Percentiles rank a stretch among this genome's conserved stretches.
These are phyloP conservation scores for Serranus cabrilla DNA, from an alignment of 2,797 vertebrate genomes.

Conservation along the genomic window DNA sequence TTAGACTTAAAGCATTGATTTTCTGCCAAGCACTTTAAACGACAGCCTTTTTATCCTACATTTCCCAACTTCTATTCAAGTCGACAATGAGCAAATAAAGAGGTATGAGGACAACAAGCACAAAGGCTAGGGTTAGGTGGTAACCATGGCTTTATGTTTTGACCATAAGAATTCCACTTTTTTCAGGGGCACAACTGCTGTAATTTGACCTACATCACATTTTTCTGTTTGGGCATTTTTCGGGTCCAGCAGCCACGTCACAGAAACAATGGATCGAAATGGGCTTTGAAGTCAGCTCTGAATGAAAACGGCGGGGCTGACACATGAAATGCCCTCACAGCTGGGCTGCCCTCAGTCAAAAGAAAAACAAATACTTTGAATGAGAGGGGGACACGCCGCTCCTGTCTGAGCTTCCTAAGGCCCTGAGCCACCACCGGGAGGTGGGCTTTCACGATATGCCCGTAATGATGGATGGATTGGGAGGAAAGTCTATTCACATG, in stretches of 20 bases:
- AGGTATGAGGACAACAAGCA: conserved; percentile 58
- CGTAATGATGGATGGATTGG: conserved; percentile 96
- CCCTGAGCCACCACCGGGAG: conserved; percentile 86
- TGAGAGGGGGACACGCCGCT: conserved; percentile 90
- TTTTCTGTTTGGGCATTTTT: conserved; percentile 95
- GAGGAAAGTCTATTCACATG: conserved; percentile 91
- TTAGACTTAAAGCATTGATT: conserved; percentile 49
- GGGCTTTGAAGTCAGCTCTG: conserved; percentile 94
- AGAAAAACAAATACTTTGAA: conserved; percentile 95
- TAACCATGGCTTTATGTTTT: conserved; percentile 90
- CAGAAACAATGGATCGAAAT: conserved; percentile 92
- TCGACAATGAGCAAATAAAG: conserved; percentile 59
- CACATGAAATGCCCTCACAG: conserved; percentile 90
- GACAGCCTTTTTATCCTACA: conserved; percentile 50
- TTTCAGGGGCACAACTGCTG: conserved; percentile 88
- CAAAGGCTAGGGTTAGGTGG: conserved; percentile 72
- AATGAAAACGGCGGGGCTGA: conserved; percentile 91
- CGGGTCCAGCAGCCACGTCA: conserved; percentile 92
- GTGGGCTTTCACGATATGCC: conserved; percentile 90
- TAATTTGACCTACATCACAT: conserved; percentile 96
- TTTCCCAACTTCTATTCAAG: conserved; percentile 48
- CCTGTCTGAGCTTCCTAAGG: conserved; percentile 90
- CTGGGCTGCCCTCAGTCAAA: conserved; percentile 89
- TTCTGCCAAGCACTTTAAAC: conserved; percentile 45
- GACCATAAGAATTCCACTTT: conserved; percentile 89